These are phyloP conservation scores for Leptestheria dahalacensis DNA, from an alignment of 1,140 invertebrate species.

Conservation along the genomic window DNA sequence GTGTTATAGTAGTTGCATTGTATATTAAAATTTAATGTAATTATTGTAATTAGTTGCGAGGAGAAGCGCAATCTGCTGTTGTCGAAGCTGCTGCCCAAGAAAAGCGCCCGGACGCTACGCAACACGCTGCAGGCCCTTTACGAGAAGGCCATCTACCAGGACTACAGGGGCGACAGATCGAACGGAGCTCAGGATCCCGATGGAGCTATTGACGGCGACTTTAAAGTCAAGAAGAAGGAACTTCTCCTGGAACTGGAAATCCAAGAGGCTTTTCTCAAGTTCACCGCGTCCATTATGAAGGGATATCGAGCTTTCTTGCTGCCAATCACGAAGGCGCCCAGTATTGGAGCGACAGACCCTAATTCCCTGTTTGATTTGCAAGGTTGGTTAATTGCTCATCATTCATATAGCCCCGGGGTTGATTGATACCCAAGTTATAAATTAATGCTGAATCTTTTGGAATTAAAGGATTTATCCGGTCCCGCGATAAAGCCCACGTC, in stretches of 20 bases:
- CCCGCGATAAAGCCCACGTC: conserved; percentile 64
- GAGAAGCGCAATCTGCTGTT: conserved; percentile 63
- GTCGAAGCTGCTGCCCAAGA: conserved; percentile 75
- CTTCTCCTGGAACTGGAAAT: conserved; percentile 79
- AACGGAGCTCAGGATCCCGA: conserved; percentile 30
- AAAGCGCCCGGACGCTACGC: conserved; percentile 59
- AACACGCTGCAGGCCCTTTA: conserved; percentile 53
- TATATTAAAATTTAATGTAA: too few species aligned
- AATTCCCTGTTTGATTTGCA: conserved; percentile 87
- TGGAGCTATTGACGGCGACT: conserved; percentile 47
- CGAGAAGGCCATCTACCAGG: conserved; percentile 33
- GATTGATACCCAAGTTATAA: neutral
- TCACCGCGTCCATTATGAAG: conserved; percentile 84
- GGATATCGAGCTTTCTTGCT: conserved; percentile 80
- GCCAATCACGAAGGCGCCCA: conserved; percentile 89
- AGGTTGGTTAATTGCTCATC: too few species aligned
- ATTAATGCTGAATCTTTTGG: conserved; percentile 11
- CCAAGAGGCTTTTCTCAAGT: conserved; percentile 90
- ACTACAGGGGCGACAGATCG: conserved; percentile 35
- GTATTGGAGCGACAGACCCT: conserved; percentile 82
- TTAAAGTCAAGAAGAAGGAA: conserved; percentile 53
- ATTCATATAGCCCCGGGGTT: too few species aligned
- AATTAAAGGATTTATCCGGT: conserved; percentile 38
- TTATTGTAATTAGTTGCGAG: conserved; percentile 51
- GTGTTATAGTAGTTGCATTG: too few species aligned